Evolutionary conservation across 2,113 vertebrate genomes (phyloP).

Genomic region (Acanthisitta chloris): DNA sequence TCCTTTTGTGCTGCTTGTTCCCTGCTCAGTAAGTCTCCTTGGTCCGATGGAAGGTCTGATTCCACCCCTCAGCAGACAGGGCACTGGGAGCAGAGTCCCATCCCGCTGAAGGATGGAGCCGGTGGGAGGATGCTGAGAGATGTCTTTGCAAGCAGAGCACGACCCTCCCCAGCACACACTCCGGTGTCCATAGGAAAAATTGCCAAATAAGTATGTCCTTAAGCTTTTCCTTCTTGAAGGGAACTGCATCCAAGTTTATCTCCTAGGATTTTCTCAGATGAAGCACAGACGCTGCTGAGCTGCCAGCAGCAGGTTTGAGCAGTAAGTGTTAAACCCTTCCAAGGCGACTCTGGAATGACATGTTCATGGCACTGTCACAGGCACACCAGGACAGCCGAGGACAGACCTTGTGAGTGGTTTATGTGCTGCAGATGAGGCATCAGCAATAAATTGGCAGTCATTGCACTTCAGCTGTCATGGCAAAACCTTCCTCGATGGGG

Average conservation of each 20-base stretch:
- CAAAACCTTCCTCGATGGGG: fast-evolving
- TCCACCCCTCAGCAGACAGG: neutral
- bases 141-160: too few relatives aligned
- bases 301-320: neutral
- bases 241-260: neutral
- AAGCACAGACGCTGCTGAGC: neutral
- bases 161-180: fast-evolving
- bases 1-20: neutral
- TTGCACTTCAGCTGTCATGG: neutral
- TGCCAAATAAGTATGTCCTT: neutral
- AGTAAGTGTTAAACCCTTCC: fast-evolving
- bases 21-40: fast-evolving
- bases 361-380: fast-evolving
- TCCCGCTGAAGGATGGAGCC: fast-evolving
- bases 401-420: fast-evolving
- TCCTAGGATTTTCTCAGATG: neutral
- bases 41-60: fast-evolving
- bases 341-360: fast-evolving
- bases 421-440: fast-evolving
- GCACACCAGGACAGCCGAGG: fast-evolving
- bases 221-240: neutral
- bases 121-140: neutral
- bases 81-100: fast-evolving
- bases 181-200: fast-evolving
- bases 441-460: too few relatives aligned